Evolutionary conservation across 2,888 invertebrate species (phyloP).

Genomic region (Eutolmus rufibarbis): DNA sequence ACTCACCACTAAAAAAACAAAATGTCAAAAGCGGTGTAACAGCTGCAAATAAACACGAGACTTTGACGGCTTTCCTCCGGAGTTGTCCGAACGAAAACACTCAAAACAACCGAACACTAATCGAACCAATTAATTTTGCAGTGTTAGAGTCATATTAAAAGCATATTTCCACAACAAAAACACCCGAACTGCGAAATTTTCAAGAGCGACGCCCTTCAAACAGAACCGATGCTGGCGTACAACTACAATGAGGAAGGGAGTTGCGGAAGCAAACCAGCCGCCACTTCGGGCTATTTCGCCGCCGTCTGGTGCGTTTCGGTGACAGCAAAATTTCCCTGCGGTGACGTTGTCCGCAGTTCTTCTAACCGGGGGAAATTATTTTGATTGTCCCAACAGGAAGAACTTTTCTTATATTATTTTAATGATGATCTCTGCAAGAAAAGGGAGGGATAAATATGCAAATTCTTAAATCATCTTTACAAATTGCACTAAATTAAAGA

Average conservation of each 20-base stretch:
- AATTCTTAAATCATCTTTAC: neutral
- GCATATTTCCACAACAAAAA: conserved; percentile 33
- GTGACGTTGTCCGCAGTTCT: neutral
- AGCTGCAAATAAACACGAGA: conserved; percentile 32
- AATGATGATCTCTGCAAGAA: neutral
- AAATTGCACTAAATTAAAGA: too few species aligned
- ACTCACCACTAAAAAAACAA: conserved; percentile 30
- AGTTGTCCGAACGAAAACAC: conserved; percentile 17
- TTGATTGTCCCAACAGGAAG: neutral
- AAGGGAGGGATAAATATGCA: neutral
- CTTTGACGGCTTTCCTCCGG: neutral
- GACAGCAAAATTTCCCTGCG: neutral
- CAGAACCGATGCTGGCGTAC: conserved; percentile 8
- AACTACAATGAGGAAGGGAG: conserved; percentile 14
- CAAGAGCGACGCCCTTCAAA: conserved; percentile 34
- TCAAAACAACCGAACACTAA: conserved; percentile 29
- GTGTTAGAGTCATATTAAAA: conserved; percentile 19
- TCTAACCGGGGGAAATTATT: neutral
- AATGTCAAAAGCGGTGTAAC: conserved; percentile 31
- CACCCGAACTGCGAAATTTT: conserved; percentile 13
- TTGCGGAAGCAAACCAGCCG: neutral
- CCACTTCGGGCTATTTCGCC: conserved; percentile 2
- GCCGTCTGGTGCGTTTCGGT: neutral
- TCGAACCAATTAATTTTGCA: conserved; percentile 1
- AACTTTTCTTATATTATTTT: neutral